phyloP scores from a whole-genome alignment of 2,888 invertebrate species.

The Auanema sp. region DNA sequence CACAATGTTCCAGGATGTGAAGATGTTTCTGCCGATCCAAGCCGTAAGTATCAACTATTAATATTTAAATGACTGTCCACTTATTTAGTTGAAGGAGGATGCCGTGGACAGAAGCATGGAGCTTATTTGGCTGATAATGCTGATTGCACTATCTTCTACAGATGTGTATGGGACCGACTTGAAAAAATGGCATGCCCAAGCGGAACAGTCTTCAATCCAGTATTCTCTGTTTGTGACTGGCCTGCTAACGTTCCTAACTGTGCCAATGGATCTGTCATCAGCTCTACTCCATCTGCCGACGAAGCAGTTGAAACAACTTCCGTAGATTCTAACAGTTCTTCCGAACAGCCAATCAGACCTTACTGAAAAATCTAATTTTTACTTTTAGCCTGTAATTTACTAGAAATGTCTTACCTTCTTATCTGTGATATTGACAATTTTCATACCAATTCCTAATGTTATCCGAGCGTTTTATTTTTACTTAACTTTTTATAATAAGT shows the following conservation, averaged over 20 bases:
- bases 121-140: slow-evolving; percentile 39
- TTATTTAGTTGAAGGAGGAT: slow-evolving; percentile 10
- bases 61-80: neutral
- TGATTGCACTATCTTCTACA: slow-evolving; percentile 50
- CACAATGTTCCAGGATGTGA: slow-evolving; percentile 43
- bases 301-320: too few relatives aligned
- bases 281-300: slow-evolving; percentile 2
- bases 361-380: too few relatives aligned
- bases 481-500: too few relatives aligned
- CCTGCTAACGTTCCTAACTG: slow-evolving; percentile 42
- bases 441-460: too few relatives aligned
- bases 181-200: slow-evolving; percentile 48
- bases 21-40: slow-evolving; percentile 9
- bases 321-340: too few relatives aligned
- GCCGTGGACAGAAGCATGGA: slow-evolving; percentile 38
- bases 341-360: too few relatives aligned
- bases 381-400: too few relatives aligned
- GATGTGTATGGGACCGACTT: slow-evolving; percentile 54
- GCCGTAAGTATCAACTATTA: slow-evolving; percentile 2
- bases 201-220: slow-evolving; percentile 54
- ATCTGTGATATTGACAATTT: too few relatives aligned
- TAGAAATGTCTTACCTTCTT: too few relatives aligned
- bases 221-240: slow-evolving; percentile 56
- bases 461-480: too few relatives aligned
- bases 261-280: slow-evolving; percentile 5